A percentile compares a stretch with the other conserved stretches of the same genome.
Evolutionary conservation across 2,888 invertebrate genomes (phyloP).

Genomic region (Tetropium fuscum): DNA sequence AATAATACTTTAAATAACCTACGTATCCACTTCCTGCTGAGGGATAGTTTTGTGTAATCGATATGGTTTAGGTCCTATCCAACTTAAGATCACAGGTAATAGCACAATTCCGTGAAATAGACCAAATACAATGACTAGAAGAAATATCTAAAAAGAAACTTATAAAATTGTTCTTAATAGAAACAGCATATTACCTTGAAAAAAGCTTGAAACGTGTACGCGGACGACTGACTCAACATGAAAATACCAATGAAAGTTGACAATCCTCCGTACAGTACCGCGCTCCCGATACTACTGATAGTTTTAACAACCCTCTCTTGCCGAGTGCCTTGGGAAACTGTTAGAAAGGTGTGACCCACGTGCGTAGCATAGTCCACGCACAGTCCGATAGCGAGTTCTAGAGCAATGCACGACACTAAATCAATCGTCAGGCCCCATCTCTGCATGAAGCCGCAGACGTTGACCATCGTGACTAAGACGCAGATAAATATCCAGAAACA

Average conservation of each 20-base stretch:
- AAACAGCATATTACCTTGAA: no score
- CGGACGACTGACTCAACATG: constrained; percentile 77
- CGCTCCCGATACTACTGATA: constrained; percentile 79
- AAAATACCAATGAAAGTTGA: constrained; percentile 81
- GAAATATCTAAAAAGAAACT: constrained; percentile 77
- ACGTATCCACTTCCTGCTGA: constrained; percentile 38
- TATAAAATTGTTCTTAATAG: no score
- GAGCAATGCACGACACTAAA: constrained; percentile 81
- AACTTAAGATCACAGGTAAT: constrained; percentile 80
- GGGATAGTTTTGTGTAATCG: constrained; percentile 47
- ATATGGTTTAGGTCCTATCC: constrained; percentile 75
- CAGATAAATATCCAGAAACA: constrained; percentile 84
- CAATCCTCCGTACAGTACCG: constrained; percentile 82
- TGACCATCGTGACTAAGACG: constrained; percentile 78
- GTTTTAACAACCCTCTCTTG: constrained; percentile 74
- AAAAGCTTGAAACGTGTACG: constrained; percentile 83
- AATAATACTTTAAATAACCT: background rate
- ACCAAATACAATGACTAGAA: constrained; percentile 82
- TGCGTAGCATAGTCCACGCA: constrained; percentile 89
- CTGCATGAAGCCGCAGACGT: constrained; percentile 83
- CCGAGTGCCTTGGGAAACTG: constrained; percentile 68
- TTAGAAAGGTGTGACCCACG: constrained; percentile 84
- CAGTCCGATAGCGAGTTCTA: constrained; percentile 84
- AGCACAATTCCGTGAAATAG: constrained; percentile 82
- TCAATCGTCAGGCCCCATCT: constrained; percentile 87